Evolutionary conservation across 2,888 invertebrate genomes (phyloP), one percentile per base, ranked within the genome.

Genomic region (Meiosimyza platycephala): DNA sequence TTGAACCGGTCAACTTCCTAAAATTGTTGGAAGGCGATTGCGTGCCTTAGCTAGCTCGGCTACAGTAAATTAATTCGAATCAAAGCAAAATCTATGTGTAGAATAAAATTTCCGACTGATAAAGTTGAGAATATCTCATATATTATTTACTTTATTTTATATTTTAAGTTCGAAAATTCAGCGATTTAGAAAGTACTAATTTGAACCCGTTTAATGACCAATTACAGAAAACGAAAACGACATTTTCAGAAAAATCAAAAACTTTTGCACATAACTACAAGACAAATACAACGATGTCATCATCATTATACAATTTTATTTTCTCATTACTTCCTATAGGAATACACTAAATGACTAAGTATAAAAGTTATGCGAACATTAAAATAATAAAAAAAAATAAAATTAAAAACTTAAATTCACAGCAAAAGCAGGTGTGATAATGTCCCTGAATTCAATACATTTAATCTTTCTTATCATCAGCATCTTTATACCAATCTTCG

Each of bases 401-500:
- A 77, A 75, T 57, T 66, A 73, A 75, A 71, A 76, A 75, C 71
- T 59, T 70, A 70, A 72, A 69, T 76, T 75, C 76, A 79, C 75
- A 73, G 75, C 76, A 73, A 59, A 75, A 72, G 69, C 75, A 71
- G 73, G 72, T 70, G 75, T 18, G 47, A 60, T 9, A 7, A 40
- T 40, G 40, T 40, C 9, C 40, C 40, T 40, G 40, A 40, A 28
- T 40, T 64, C 28, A 51, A 22, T 33, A 40, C 9, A 71, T 13
- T 77, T 85, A 84, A 68, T 82, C 78, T 74, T 87, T 89, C 74
- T 90, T 89, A 62, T 92, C 92, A 72, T 94, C 94, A n/a, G 88
- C 80, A 77, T 95, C 94, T 88, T 95, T 95, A 90, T 94, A 95
- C 95, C 95, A 95, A 85, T 95, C 94, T 91, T 95, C 95, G 83